These are phyloP conservation scores for Athripsodes cinereus DNA, from an alignment of 2,888 invertebrate genomes.

Conservation along the genomic window DNA sequence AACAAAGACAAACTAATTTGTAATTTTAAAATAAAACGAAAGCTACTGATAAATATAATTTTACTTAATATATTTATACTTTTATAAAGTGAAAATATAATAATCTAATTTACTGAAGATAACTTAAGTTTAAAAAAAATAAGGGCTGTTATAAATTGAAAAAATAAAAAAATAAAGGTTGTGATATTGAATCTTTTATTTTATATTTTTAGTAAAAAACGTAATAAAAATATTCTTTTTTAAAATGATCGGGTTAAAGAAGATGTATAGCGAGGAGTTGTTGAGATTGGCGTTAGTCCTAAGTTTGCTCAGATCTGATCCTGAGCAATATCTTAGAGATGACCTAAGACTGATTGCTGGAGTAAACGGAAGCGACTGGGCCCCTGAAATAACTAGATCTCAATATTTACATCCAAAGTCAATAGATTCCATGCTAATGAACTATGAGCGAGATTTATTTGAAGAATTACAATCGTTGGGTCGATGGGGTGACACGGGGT, in stretches of 20 bases:
- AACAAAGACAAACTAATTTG: neutral
- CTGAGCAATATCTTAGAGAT: conserved; percentile 60
- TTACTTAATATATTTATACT: neutral
- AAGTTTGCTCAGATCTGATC: conserved; percentile 72
- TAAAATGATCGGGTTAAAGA: conserved; percentile 74
- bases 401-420: conserved; percentile 66
- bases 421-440: conserved; percentile 61
- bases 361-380: conserved; percentile 65
- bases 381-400: conserved; percentile 53
- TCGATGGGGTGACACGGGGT: conserved; percentile 40
- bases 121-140: neutral
- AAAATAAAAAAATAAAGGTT: conserved; percentile 6
- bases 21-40: neutral
- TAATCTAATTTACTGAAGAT: too few relatives aligned
- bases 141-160: neutral
- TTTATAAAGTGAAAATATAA: too few relatives aligned
- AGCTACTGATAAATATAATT: neutral
- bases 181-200: conserved; percentile 4
- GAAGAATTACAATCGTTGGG: conserved; percentile 69
- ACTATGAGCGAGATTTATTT: conserved; percentile 67
- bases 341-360: conserved; percentile 50
- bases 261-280: conserved; percentile 75
- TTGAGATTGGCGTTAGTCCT: conserved; percentile 74
- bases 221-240: neutral
- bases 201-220: neutral